phyloP scores from a whole-genome alignment of 2,888 invertebrate species.

The Pristionchus arcanus region DNA sequence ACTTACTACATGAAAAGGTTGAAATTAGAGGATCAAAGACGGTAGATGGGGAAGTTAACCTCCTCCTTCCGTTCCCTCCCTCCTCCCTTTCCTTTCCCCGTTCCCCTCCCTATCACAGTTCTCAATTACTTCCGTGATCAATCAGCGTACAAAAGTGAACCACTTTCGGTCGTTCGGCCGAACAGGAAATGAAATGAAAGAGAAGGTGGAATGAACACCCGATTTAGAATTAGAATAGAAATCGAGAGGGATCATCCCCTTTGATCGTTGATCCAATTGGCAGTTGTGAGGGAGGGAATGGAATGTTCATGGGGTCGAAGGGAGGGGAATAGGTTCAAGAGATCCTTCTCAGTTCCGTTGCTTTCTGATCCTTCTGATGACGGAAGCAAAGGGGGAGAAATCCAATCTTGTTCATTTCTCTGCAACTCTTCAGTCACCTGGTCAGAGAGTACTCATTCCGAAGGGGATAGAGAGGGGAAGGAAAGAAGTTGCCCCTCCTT shows the following conservation, averaged over 20 bases:
- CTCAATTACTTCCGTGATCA: conserved; percentile 18
- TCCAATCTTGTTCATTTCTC: background rate
- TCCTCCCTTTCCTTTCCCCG: background rate
- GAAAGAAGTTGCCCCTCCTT: background rate
- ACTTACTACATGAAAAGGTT: background rate
- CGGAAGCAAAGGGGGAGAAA: conserved; percentile 13
- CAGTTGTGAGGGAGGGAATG: background rate
- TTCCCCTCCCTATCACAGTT: background rate
- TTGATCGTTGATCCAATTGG: background rate
- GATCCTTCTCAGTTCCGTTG: background rate
- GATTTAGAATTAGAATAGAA: background rate
- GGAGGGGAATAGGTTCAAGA: background rate
- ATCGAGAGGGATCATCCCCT: background rate
- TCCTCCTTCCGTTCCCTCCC: background rate
- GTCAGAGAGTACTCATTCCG: background rate
- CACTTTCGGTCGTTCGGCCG: background rate
- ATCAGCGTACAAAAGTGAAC: conserved; percentile 17
- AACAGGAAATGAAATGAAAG: background rate
- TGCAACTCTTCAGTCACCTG: conserved; percentile 15
- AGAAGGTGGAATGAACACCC: background rate
- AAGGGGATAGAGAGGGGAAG: background rate
- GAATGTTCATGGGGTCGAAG: background rate
- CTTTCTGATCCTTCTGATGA: background rate
- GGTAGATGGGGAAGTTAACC: background rate
- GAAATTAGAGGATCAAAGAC: conserved; percentile 11